A percentile compares a stretch with the other conserved stretches of the same genome.
Evolutionary conservation across 2,113 vertebrate genomes (phyloP).

Genomic region (Sminthopsis crassicaudata): DNA sequence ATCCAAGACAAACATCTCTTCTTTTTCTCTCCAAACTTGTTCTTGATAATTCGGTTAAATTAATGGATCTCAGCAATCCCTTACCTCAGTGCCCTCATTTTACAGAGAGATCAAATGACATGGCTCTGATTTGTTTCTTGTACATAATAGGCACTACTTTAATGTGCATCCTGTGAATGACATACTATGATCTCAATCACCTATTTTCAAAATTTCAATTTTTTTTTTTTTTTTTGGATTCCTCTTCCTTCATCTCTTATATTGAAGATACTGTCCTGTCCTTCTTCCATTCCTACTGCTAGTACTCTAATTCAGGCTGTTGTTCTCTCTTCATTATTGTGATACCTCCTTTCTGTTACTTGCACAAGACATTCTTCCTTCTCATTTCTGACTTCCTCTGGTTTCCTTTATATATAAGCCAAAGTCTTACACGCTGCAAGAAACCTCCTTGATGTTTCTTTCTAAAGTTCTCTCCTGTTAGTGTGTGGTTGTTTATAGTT

Average conservation of each 20-base stretch:
- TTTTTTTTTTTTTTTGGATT: neutral
- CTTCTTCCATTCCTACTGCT: neutral
- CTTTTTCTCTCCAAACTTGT: neutral
- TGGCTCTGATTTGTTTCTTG: neutral
- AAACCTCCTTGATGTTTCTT: neutral
- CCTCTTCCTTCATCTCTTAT: neutral
- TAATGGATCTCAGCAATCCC: neutral
- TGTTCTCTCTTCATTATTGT: too few relatives aligned
- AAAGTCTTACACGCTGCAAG: neutral
- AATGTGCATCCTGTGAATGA: neutral
- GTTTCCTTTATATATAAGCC: neutral
- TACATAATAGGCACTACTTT: neutral
- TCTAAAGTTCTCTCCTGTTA: neutral
- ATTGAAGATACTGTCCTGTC: neutral
- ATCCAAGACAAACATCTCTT: neutral
- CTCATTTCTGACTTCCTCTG: neutral
- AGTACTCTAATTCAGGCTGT: too few relatives aligned
- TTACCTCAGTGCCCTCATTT: neutral
- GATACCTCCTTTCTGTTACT: too few relatives aligned
- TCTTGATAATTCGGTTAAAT: neutral
- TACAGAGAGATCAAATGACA: neutral
- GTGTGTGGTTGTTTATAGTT: neutral
- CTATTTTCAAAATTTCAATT: neutral
- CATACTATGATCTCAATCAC: neutral
- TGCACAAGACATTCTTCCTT: neutral